A percentile compares a stretch with the other conserved stretches of the same genome.
phyloP scores from a whole-genome alignment of 2,113 vertebrate genomes.

The Pteronura brasiliensis region DNA sequence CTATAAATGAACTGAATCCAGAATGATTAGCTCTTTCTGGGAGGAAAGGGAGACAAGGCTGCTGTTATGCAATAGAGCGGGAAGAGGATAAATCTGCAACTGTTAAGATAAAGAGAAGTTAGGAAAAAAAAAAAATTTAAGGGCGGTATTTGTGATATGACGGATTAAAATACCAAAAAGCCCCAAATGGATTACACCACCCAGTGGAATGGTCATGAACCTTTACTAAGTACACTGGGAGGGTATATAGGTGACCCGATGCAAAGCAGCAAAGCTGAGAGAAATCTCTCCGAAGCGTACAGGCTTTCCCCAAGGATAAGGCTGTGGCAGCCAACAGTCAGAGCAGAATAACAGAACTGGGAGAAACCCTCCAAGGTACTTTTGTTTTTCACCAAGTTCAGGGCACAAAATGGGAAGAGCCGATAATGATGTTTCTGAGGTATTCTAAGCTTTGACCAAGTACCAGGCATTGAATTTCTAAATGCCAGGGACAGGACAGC shows the following conservation, averaged over 20 bases:
- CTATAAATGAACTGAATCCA: not conserved
- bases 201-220: not conserved
- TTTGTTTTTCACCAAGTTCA: not conserved
- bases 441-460: not conserved
- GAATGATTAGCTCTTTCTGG: not conserved
- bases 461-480: not conserved
- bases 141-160: not conserved
- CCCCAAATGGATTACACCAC: not conserved
- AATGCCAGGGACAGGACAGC: rapidly evolving
- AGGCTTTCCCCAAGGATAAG: not conserved
- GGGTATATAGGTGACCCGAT: rapidly evolving
- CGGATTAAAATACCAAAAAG: not conserved
- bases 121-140: not conserved
- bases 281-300: not conserved
- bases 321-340: not conserved
- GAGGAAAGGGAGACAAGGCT: not conserved
- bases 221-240: rapidly evolving
- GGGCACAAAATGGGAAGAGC: not conserved
- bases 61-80: not conserved
- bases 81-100: not conserved
- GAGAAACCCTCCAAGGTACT: not conserved
- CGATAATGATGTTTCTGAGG: not conserved
- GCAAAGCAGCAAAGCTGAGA: not conserved
- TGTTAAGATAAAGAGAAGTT: not conserved
- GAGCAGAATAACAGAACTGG: not conserved